Evolutionary conservation across 2,113 vertebrate genomes (phyloP).

Genomic region (Silurus glanis): DNA sequence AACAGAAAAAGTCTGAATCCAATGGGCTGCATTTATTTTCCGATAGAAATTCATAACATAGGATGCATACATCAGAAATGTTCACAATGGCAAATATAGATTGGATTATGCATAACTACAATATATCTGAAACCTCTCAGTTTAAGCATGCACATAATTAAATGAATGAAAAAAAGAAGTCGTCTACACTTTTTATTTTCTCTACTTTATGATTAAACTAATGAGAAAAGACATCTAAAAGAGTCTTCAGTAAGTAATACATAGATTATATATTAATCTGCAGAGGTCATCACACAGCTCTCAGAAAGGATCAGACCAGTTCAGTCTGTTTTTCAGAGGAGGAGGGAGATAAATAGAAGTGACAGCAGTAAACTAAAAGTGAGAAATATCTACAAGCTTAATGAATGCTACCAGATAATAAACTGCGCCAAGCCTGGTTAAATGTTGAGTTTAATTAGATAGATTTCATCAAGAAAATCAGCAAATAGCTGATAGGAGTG

Average conservation of each 20-base stretch:
- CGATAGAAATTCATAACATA: slow-evolving; percentile 28
- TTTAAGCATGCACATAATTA: slow-evolving; percentile 5
- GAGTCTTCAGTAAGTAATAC: background rate
- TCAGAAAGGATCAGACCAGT: background rate
- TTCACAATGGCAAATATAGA: background rate
- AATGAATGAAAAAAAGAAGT: background rate
- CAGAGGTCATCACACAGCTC: background rate
- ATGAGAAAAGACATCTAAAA: background rate
- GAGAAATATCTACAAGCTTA: background rate
- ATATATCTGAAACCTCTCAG: background rate
- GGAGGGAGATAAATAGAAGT: background rate
- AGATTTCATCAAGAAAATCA: background rate
- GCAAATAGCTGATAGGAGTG: background rate
- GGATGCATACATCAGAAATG: slow-evolving; percentile 3
- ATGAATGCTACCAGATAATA: background rate
- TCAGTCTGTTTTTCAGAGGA: background rate
- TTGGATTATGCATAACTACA: background rate
- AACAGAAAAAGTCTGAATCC: background rate
- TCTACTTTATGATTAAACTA: no score
- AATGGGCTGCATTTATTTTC: slow-evolving; percentile 15
- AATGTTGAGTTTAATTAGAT: background rate
- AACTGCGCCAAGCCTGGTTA: background rate
- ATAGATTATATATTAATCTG: background rate
- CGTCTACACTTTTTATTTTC: background rate
- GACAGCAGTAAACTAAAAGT: background rate